Evolutionary conservation across 2,888 invertebrate genomes (phyloP).

Genomic region (Aporophyla nigra): DNA sequence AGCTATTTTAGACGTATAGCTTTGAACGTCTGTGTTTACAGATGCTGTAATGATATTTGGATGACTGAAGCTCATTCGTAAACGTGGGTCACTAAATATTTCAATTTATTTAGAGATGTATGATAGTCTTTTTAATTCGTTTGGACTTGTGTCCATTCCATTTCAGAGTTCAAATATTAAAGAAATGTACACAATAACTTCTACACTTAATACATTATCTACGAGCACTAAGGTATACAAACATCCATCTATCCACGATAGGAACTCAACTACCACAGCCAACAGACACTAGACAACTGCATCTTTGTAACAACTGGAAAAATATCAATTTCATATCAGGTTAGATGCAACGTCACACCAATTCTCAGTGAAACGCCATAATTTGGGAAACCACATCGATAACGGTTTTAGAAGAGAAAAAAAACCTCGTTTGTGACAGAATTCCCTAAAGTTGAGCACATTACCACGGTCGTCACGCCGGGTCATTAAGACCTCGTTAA

Average conservation of each 20-base stretch:
- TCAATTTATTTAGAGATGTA: not conserved
- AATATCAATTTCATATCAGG: conserved; percentile 14
- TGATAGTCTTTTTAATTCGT: not conserved
- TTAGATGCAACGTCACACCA: not conserved
- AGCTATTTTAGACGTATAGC: not conserved
- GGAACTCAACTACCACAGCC: not conserved
- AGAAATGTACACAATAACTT: not conserved
- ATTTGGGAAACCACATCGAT: conserved; percentile 50
- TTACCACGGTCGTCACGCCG: conserved; percentile 25
- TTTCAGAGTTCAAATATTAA: not conserved
- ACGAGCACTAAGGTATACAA: not conserved
- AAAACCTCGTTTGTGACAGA: conserved; percentile 25
- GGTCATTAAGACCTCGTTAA: conserved; percentile 55
- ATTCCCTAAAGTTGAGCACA: conserved; percentile 44
- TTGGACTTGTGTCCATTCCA: not conserved
- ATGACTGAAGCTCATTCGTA: not conserved
- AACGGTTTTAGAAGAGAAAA: conserved; percentile 34
- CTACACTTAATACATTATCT: not conserved
- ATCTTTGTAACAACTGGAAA: not conserved
- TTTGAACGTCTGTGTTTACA: not conserved
- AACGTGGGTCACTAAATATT: not conserved
- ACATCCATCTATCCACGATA: not conserved
- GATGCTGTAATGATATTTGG: not conserved
- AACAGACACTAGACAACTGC: not conserved
- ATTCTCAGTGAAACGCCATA: conserved; percentile 17